Evolutionary conservation across 2,888 invertebrate genomes (phyloP), one percentile per base, ranked within the genome.

Genomic region (Callimorpha dominula): DNA sequence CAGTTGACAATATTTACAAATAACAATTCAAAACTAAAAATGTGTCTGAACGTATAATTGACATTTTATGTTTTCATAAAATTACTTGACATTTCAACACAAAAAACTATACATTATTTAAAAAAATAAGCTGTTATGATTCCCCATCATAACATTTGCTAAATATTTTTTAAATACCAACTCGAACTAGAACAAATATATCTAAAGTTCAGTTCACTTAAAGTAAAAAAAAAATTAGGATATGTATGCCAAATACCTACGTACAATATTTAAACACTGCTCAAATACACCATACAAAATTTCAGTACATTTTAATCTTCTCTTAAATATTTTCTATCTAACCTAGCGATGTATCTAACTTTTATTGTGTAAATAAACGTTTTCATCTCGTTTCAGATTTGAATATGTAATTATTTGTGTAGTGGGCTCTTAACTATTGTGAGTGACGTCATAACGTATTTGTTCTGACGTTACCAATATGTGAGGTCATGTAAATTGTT

Each of bases 251-350:
- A 31, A 65, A 9, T 43, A 12, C 0, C 0, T 12, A 40, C 15
- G 14, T 11, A n/a, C 9, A 60, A 74, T 50, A 70, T 64, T 40
- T 64, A 52, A 69, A 80, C 77, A 82, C 81, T 80, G 65, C 64
- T 78, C 78, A 76, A 54, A 86, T 81, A 84, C 75, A 72, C 88
- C 87, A 69, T 78, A 90, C 91, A 90, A 5, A 78, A 87, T 90
- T 90, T 91, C 89, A 86, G 86, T 90, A 89, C 87, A 92, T 90
- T 90, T 90, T 94, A 91, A 92, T 93, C 94, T 95, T 94, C 93
- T 94, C 94, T 92, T 94, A 92, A 93, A 94, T 94, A 95, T 95
- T 95, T 95, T 93, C 94, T 95, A 91, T 95, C 94, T 95, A 94
- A 95, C 89, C 91, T 95, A 94, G 94, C 90, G 83, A 90, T 91